These are phyloP conservation scores for Tenualosa ilisha DNA, from an alignment of 2,797 vertebrate species.

Conservation along the genomic window DNA sequence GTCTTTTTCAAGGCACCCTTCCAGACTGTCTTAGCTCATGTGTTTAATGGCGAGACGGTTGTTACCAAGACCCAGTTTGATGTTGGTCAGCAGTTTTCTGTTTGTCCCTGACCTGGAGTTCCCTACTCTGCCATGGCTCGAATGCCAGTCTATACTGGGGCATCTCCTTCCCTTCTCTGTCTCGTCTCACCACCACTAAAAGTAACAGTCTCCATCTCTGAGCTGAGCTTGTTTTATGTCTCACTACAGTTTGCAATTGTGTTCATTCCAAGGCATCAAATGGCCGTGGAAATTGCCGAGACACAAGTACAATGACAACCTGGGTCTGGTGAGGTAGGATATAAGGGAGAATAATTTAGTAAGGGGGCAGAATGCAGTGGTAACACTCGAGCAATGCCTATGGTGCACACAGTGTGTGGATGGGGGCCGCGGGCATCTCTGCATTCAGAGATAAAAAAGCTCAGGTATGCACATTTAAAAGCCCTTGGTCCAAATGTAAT, in stretches of 20 bases:
- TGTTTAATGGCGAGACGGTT: conserved; percentile 32
- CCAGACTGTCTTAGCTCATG: conserved; percentile 43
- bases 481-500: conserved; percentile 19
- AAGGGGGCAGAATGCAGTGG: background rate
- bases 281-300: background rate
- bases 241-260: background rate
- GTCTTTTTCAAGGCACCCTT: conserved; percentile 8
- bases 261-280: background rate
- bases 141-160: no score
- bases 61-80: conserved; percentile 12
- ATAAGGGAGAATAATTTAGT: background rate
- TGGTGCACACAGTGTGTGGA: background rate
- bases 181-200: background rate
- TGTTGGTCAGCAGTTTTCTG: conserved; percentile 37
- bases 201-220: background rate
- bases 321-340: background rate
- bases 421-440: background rate
- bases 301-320: conserved; percentile 8
- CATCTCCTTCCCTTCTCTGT: no score
- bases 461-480: background rate
- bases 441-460: background rate
- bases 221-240: background rate
- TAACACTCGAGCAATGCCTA: background rate
- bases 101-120: conserved; percentile 4
- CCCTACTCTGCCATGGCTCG: no score